These are phyloP conservation scores for Anadara kagoshimensis DNA, from an alignment of 1,140 invertebrate genomes.

Conservation along the genomic window DNA sequence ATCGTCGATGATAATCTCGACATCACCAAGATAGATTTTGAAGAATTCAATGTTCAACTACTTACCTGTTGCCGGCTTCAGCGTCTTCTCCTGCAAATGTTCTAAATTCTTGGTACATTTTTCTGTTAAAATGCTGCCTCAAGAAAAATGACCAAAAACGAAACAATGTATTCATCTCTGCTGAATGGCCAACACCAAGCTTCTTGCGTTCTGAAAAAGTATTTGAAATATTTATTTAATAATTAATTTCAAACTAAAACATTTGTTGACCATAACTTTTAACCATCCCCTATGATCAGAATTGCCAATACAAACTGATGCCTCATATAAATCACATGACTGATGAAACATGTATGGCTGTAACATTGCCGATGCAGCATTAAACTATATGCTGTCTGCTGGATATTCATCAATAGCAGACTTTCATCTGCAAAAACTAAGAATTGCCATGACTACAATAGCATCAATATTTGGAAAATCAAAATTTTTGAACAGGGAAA, in stretches of 20 bases:
- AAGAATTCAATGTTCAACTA: too few relatives aligned
- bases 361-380: too few relatives aligned
- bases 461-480: too few relatives aligned
- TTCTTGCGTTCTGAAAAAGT: conserved; percentile 82
- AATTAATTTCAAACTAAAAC: not conserved
- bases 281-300: not conserved
- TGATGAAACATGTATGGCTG: too few relatives aligned
- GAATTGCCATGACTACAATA: too few relatives aligned
- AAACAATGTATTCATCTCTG: conserved; percentile 73
- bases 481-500: too few relatives aligned
- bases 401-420: not conserved
- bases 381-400: too few relatives aligned
- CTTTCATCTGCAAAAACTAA: not conserved
- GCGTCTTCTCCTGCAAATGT: conserved; percentile 94
- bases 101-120: conserved; percentile 98
- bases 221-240: not conserved
- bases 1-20: too few relatives aligned
- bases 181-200: conserved; percentile 85
- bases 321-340: not conserved
- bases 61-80: conserved; percentile 88
- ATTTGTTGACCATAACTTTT: not conserved
- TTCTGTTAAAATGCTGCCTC: conserved; percentile 97
- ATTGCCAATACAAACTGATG: not conserved
- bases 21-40: too few relatives aligned
- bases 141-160: conserved; percentile 99